Conservation (phyloP, 2,797 vertebrate species). For the Naso thynnoides region DNA sequence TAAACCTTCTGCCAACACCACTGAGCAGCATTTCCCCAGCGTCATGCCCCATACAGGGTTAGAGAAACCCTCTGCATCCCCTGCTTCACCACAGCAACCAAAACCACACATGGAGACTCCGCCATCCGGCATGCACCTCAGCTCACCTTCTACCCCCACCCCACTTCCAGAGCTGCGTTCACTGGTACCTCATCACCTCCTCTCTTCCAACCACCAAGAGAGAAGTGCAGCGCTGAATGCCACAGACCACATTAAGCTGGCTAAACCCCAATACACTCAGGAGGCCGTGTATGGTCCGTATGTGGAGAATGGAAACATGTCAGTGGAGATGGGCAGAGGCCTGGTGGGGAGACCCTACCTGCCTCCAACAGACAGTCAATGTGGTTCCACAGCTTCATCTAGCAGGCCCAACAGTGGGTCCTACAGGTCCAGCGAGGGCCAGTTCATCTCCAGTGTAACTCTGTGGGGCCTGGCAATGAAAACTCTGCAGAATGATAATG, state of each 20-base stretch:
- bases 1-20: constrained; percentile 73
- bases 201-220: constrained; percentile 74
- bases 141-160: constrained; percentile 55
- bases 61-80: constrained; percentile 75
- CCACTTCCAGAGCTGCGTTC: constrained; percentile 87
- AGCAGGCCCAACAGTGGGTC: constrained; percentile 63
- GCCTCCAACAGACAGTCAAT: constrained; percentile 81
- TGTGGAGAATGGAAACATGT: constrained; percentile 73
- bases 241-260: constrained; percentile 77
- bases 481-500: constrained; percentile 92
- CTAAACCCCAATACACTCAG: constrained; percentile 76
- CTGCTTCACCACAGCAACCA: constrained; percentile 48
- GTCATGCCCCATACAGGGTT: constrained; percentile 74
- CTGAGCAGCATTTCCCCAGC: constrained; percentile 69
- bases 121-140: constrained; percentile 67
- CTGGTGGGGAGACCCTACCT: constrained; percentile 75
- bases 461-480: constrained; percentile 96
- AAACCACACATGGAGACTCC: constrained; percentile 59
- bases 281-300: constrained; percentile 78
- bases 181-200: constrained; percentile 77
- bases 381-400: constrained; percentile 72
- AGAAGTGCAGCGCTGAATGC: constrained; percentile 69
- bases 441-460: constrained; percentile 92
- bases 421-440: constrained; percentile 86
- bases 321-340: constrained; percentile 72